A percentile compares a stretch with the other conserved stretches of the same genome.
Evolutionary conservation across 2,888 invertebrate genomes (phyloP).

Genomic region (Melikaiella ostensackeni): DNA sequence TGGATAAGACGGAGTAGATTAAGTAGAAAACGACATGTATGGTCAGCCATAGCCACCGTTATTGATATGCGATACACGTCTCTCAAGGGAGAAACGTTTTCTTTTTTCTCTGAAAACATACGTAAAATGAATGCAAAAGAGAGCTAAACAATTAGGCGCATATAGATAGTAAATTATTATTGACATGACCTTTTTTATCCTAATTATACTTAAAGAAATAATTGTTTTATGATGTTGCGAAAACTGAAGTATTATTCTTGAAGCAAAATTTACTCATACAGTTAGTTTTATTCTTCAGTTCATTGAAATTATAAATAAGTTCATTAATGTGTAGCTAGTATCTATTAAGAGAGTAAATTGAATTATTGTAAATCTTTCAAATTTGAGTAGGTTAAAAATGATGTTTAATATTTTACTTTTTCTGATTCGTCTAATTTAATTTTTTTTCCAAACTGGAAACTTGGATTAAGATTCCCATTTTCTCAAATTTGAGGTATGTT

Average conservation of each 20-base stretch:
- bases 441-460: background rate
- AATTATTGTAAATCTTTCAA: too few relatives aligned
- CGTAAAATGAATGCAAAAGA: background rate
- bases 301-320: too few relatives aligned
- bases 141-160: background rate
- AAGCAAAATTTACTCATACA: background rate
- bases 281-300: too few relatives aligned
- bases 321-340: too few relatives aligned
- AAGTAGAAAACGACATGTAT: background rate
- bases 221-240: background rate
- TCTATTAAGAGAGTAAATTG: too few relatives aligned
- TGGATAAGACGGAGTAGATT: background rate
- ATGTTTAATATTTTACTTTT: too few relatives aligned
- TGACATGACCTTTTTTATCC: background rate
- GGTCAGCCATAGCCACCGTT: background rate
- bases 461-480: background rate
- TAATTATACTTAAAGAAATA: background rate
- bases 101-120: background rate
- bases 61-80: conserved; percentile 11
- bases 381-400: too few relatives aligned
- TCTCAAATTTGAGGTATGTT: background rate
- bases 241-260: background rate
- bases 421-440: too few relatives aligned
- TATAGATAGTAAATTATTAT: background rate
- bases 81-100: background rate